Conservation (phyloP, 1,140 invertebrate genomes). For the Probaryconus sp. region DNA sequence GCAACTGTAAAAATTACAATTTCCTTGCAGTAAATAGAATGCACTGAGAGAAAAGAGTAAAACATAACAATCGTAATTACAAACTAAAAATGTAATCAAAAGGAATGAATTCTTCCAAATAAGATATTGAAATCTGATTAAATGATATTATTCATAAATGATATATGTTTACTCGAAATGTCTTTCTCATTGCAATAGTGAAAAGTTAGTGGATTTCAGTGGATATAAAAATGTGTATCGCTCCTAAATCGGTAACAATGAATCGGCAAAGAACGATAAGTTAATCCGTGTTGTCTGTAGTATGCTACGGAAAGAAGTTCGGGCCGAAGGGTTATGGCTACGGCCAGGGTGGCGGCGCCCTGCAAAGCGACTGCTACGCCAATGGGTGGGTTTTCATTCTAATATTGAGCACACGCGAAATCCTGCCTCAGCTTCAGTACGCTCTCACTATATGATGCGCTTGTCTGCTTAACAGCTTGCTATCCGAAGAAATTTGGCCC, state of each 20-base stretch:
- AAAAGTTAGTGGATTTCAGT: not conserved
- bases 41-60: too few relatives aligned
- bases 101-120: too few relatives aligned
- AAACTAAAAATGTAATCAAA: too few relatives aligned
- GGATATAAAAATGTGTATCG: constrained; percentile 54
- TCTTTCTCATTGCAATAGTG: too few relatives aligned
- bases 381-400: constrained; percentile 82
- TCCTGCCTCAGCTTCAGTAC: constrained; percentile 70
- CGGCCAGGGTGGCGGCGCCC: constrained; percentile 92
- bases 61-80: too few relatives aligned
- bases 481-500: constrained; percentile 88
- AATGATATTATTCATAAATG: too few relatives aligned
- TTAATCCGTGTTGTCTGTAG: constrained; percentile 80
- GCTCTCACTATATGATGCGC: constrained; percentile 75
- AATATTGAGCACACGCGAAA: constrained; percentile 66
- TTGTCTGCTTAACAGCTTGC: constrained; percentile 81
- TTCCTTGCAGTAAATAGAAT: too few relatives aligned
- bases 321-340: constrained; percentile 96
- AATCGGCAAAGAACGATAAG: constrained; percentile 50
- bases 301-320: constrained; percentile 96
- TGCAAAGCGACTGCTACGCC: constrained; percentile 90
- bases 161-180: too few relatives aligned
- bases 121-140: too few relatives aligned
- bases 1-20: too few relatives aligned
- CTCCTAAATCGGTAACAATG: constrained; percentile 2